Evolutionary conservation across 2,888 invertebrate genomes (phyloP), one percentile per base, ranked within the genome.

Genomic region (Nephrocerus scutellatus): DNA sequence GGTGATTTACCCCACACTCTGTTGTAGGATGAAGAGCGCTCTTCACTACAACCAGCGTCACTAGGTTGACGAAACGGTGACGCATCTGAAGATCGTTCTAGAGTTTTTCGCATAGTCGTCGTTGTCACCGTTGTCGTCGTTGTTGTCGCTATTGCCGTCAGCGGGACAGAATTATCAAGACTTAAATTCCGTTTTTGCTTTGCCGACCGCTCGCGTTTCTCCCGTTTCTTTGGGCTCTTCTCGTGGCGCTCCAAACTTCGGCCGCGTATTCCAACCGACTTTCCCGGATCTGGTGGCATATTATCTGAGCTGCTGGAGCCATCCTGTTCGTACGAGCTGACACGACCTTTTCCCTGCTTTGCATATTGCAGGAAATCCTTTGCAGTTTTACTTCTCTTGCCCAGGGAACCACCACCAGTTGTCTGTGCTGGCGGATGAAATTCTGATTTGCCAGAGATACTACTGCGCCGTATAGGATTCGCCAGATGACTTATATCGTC

Each of bases 401-500:
- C 55, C 28, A 62, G 31, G 7, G 58, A 60, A 26, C 51, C 48
- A 10, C 51, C 55, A 6, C 32, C 21, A 29, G 33, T 33, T 5
- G 40, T n/a, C 14, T 44, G 43, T 10, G 22, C 19, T 26, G 10
- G 10, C 4, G 33, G 15, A 16, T 26, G 15, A 2, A 14, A 19
- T 4, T 50, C 47, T 9, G 36, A 47, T 46, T 34, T 47, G 6
- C 46, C 53, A 6, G 59, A 58, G n/a, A 59, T 55, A 43, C 57
- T 57, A 25, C 51, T 57, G 6, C 65, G 53, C 1, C 68, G 57
- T 40, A 64, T 31, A 2, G 68, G 68, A 37, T 65, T 62, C 9
- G 68, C 68, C 46, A 69, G 48, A 46, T 69, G 68, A 28, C 68
- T 66, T 19, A 69, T 66, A 42, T 69, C 68, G 34, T 68, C 68